These are phyloP conservation scores for Alethe diademata DNA, from an alignment of 2,113 vertebrate species.

Conservation along the genomic window DNA sequence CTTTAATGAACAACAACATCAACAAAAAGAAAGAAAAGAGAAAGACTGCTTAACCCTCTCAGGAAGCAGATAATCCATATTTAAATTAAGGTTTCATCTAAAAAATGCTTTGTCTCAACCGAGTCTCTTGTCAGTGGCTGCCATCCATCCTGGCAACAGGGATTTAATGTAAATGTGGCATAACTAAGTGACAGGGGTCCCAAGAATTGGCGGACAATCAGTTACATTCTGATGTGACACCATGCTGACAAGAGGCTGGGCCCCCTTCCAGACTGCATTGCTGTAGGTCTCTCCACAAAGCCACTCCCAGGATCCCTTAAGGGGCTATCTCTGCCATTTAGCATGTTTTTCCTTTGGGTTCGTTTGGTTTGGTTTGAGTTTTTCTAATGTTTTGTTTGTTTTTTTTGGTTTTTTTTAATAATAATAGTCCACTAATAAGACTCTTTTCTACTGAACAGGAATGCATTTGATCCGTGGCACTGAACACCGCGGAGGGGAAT, in stretches of 20 bases:
- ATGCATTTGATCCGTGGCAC: not conserved
- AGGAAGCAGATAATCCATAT: constrained; percentile 57
- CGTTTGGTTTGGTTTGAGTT: not conserved
- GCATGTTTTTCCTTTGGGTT: not conserved
- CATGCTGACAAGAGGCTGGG: constrained; percentile 73
- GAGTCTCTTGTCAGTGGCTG: constrained; percentile 64
- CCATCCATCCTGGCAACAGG: constrained; percentile 65
- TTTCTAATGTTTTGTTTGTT: not conserved
- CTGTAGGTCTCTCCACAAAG: constrained; percentile 77
- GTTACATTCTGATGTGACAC: constrained; percentile 76
- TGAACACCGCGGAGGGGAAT: constrained; percentile 8
- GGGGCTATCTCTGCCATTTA: constrained; percentile 57
- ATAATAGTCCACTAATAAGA: not conserved
- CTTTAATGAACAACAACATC: constrained; percentile 39
- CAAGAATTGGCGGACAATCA: constrained; percentile 71
- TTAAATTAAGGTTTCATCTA: constrained; percentile 61
- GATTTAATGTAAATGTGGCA: constrained; percentile 71
- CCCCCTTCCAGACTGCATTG: constrained; percentile 72
- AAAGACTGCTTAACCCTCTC: constrained; percentile 34
- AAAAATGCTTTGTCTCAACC: constrained; percentile 60
- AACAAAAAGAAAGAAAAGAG: constrained; percentile 13
- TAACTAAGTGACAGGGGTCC: constrained; percentile 71
- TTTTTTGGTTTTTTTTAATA: not conserved
- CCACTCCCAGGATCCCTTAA: constrained; percentile 66
- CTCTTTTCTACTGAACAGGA: not conserved